Percentiles rank a stretch among this genome's conserved stretches.
These are phyloP conservation scores for Ochropleura plecta DNA, from an alignment of 2,888 invertebrate genomes.

Conservation along the genomic window DNA sequence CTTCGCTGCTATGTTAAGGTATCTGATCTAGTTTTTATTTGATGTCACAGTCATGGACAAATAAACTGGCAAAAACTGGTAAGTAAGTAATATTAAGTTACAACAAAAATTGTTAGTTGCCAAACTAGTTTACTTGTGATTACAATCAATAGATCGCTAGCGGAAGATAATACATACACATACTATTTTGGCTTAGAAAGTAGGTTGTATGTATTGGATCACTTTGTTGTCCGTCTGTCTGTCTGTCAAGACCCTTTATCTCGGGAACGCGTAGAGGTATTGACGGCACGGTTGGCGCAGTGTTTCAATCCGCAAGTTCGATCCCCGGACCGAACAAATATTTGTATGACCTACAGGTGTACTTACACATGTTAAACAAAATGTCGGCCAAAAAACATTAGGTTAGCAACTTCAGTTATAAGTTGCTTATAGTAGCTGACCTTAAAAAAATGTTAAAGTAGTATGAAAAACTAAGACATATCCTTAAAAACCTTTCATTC, in stretches of 20 bases:
- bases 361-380: too few relatives aligned
- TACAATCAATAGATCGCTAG: slow-evolving; percentile 32
- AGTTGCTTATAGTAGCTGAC: too few relatives aligned
- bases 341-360: too few relatives aligned
- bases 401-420: not conserved
- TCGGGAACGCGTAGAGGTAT: too few relatives aligned
- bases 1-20: not conserved
- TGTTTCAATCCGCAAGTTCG: too few relatives aligned
- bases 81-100: slow-evolving; percentile 38
- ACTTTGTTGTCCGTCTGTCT: too few relatives aligned
- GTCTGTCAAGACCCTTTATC: too few relatives aligned
- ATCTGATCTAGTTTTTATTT: slow-evolving; percentile 20
- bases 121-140: slow-evolving; percentile 19
- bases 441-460: not conserved
- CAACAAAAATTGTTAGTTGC: slow-evolving; percentile 37
- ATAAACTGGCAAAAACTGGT: slow-evolving; percentile 23
- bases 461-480: not conserved
- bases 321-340: too few relatives aligned
- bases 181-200: not conserved
- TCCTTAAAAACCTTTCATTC: slow-evolving; percentile 2
- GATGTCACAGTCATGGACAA: slow-evolving; percentile 9
- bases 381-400: not conserved
- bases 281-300: too few relatives aligned
- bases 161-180: not conserved
- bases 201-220: not conserved